Base-by-base conservation (phyloP, 2,113 vertebrate species). In the Semnornis frantzii region DNA sequence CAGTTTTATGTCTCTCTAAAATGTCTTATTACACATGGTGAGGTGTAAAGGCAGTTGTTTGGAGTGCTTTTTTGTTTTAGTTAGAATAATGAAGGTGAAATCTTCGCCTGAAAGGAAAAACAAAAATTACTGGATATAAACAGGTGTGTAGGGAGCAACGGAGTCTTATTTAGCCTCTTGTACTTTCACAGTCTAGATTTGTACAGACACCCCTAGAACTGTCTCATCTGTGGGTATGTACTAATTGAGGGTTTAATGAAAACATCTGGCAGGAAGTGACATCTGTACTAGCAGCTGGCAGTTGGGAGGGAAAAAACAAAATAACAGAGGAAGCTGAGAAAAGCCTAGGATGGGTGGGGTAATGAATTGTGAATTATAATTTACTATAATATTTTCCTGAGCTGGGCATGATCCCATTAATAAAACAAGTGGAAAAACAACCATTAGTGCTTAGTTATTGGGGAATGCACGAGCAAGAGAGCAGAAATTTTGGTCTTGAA, bases 201-300 rank as follows among this genome's bases (percentile, higher is more conserved):
- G 23, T 48, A 6, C 16, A 24, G 28, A 23, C 80, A 63, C 34
- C 54, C 72, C 46, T 65, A 4, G 21, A 27, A 33, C 68, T 20
- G 34, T 27, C 78, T 81, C 28, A 25, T 59, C 82, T 74, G 57
- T 54, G 65, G 46, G 50, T 76, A 87, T 85, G 37, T 17, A 55
- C 34, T 89, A 50, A 90, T 12, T 21, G 83, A 82, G 64, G 42
- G 20, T 44, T 82, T 90, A 85, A 72, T 71, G 73, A 63, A 86
- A 83, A 78, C 78, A 91, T 83, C 90, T 95, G 89, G n/a, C 78
- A 94, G 91, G 82, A 95, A 92, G 60, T 88, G 89, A 71, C 70
- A 80, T 89, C 85, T 97, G 87, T 50, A 75, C 33, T 64, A 94
- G 82, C 91, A 97, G 71, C 91, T 95, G 92, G 62, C 75, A 83